Base-by-base conservation (phyloP, 2,797 vertebrate species). In the Chaetodon trifasciatus region DNA sequence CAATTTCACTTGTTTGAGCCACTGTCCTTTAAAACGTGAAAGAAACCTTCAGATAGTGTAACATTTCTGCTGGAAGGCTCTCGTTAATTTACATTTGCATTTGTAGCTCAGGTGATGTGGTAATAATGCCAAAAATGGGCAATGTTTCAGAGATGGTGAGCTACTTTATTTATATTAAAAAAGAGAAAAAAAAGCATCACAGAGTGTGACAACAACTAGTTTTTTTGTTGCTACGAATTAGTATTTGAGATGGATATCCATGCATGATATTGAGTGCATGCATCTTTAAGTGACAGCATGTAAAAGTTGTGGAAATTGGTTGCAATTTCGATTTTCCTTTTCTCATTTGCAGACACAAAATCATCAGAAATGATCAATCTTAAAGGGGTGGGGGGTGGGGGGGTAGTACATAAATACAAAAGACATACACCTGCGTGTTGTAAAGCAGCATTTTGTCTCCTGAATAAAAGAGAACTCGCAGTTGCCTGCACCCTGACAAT, bases 1-100 rank as follows among this genome's bases (percentile, higher is more conserved):
- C 82, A 83, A 79, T 91, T 89, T 87, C 75, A 70, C 79, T 89
- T 88, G 78, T 91, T 90, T 92, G 87, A 92, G 90, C 81, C 78
- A 15, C 57, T 61, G 79, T 72, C 74, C 73, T 90, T 82, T 82
- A 68, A 67, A 89, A 62, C 24, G 28, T 52, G 62, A 73, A 79
- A 83, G 35, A 50, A 83, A 78, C 74, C 64, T 81, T 76, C 60
- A 44, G 72, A 68, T 49, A 75, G 62, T 61, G 62, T 76, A 75
- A 83, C 76, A 74, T 80, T 76, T 83, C 55, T 78, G 53, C 70
- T 74, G 66, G 44, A 62, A 79, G 57, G 74, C 80, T 70, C 77
- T 83, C 77, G 74, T 52, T 4, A 35, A 73, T 79, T 76, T 58
- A 65, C 39, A 69, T 78, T 79, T 86, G 73, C 74, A 80, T 87